These are phyloP conservation scores for Trididemnum miniatum DNA, from an alignment of 23 tunicate genomes.

Conservation along the genomic window DNA sequence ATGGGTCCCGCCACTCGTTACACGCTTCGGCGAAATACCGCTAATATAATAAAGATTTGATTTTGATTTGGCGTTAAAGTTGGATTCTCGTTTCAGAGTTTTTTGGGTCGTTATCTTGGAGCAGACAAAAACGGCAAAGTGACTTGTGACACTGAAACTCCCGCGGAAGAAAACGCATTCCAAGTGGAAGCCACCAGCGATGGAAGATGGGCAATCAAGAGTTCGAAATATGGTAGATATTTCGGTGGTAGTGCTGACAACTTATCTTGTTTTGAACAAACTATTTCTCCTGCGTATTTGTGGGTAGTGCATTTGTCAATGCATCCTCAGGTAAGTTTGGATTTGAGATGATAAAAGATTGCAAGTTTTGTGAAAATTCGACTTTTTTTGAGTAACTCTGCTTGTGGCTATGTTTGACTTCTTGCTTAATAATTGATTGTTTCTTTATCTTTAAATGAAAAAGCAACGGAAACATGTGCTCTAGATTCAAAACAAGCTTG, in stretches of 20 bases:
- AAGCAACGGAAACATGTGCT: too few relatives aligned
- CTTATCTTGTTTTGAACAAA: slow-evolving; percentile 55
- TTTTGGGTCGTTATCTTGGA: slow-evolving; percentile 69
- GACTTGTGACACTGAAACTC: slow-evolving; percentile 70
- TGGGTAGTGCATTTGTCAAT: slow-evolving; percentile 90
- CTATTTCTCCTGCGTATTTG: slow-evolving; percentile 37
- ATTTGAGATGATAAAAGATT: too few relatives aligned
- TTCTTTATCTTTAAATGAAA: too few relatives aligned
- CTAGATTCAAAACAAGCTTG: too few relatives aligned
- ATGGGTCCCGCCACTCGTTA: too few relatives aligned
- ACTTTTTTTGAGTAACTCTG: too few relatives aligned
- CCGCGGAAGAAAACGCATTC: slow-evolving; percentile 76
- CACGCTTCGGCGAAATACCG: too few relatives aligned
- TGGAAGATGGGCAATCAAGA: slow-evolving; percentile 93
- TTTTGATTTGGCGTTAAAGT: too few relatives aligned
- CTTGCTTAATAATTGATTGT: too few relatives aligned
- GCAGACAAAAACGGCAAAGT: slow-evolving; percentile 81
- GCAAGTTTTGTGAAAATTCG: too few relatives aligned
- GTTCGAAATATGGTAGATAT: slow-evolving; percentile 61
- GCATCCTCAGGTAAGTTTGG: slow-evolving; percentile 90
- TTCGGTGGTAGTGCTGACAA: slow-evolving; percentile 73
- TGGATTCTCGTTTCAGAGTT: slow-evolving; percentile 55
- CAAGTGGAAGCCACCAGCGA: slow-evolving; percentile 91
- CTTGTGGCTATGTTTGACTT: too few relatives aligned
- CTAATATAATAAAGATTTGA: too few relatives aligned